phyloP scores from a whole-genome alignment of 2,888 invertebrate genomes.

The Stenodema calcarata region DNA sequence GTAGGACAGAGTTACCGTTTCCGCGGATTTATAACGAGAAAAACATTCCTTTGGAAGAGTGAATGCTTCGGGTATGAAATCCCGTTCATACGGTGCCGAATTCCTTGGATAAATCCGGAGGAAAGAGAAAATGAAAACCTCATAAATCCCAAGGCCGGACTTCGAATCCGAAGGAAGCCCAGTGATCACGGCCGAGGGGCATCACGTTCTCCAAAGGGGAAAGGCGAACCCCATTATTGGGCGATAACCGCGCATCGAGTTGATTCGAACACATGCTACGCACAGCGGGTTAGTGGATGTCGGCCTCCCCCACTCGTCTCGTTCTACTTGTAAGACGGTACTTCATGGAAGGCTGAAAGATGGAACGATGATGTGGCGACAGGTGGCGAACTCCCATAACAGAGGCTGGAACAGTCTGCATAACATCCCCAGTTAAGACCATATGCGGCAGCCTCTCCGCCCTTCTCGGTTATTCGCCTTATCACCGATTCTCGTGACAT shows the following conservation, averaged over 20 bases:
- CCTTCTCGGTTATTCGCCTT: background rate
- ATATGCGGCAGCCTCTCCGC: slow-evolving; percentile 16
- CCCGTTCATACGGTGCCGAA: background rate
- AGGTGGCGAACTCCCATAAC: background rate
- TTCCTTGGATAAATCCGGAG: background rate
- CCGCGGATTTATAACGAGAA: too few relatives aligned
- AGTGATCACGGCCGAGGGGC: background rate
- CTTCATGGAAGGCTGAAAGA: background rate
- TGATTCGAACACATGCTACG: background rate
- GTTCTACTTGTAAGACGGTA: background rate
- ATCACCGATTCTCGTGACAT: background rate
- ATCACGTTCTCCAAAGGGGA: background rate
- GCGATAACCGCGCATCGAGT: background rate
- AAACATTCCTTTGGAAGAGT: background rate
- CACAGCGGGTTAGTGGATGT: background rate
- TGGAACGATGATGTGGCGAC: background rate
- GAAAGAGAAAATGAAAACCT: background rate
- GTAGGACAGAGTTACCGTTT: too few relatives aligned
- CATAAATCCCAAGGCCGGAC: background rate
- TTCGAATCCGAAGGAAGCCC: background rate
- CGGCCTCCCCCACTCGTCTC: background rate
- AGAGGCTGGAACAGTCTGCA: background rate
- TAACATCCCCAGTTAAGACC: slow-evolving; percentile 23
- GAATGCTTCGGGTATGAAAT: background rate
- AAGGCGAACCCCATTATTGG: background rate